A percentile compares a stretch with the other conserved stretches of the same genome.
phyloP scores from a whole-genome alignment of 1,140 invertebrate species.

The Macrocentrus cingulum region DNA sequence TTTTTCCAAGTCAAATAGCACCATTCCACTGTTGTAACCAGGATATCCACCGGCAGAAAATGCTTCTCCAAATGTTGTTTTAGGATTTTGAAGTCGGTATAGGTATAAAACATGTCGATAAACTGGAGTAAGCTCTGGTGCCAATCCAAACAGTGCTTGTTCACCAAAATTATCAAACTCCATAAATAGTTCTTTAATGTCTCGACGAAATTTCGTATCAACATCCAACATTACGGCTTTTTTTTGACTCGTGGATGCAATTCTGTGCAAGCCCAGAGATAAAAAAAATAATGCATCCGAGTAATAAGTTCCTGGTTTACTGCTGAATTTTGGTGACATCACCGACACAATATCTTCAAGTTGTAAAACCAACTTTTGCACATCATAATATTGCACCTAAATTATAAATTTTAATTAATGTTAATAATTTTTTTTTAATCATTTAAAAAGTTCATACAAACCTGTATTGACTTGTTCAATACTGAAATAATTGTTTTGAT shows the following conservation, averaged over 20 bases:
- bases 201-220: slow-evolving; percentile 76
- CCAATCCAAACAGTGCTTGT: slow-evolving; percentile 71
- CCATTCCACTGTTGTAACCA: slow-evolving; percentile 81
- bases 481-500: slow-evolving; percentile 52
- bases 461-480: slow-evolving; percentile 54
- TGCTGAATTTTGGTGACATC: slow-evolving; percentile 77
- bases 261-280: slow-evolving; percentile 73
- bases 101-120: slow-evolving; percentile 76
- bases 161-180: slow-evolving; percentile 68
- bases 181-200: slow-evolving; percentile 68
- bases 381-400: slow-evolving; percentile 67
- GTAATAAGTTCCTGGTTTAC: slow-evolving; percentile 78
- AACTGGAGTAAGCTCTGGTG: slow-evolving; percentile 77
- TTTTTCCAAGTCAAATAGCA: slow-evolving; percentile 72
- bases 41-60: slow-evolving; percentile 65
- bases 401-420: slow-evolving; percentile 17
- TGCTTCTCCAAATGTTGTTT: slow-evolving; percentile 66
- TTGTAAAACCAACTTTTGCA: slow-evolving; percentile 63
- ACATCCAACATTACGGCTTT: slow-evolving; percentile 76
- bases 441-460: slow-evolving; percentile 31
- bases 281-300: slow-evolving; percentile 81
- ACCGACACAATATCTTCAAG: slow-evolving; percentile 68
- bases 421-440: slow-evolving; percentile 10
- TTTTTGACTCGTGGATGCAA: slow-evolving; percentile 66
- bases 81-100: slow-evolving; percentile 66